Conservation (phyloP, 2,888 invertebrate genomes). For the Cephonodes hylas region DNA sequence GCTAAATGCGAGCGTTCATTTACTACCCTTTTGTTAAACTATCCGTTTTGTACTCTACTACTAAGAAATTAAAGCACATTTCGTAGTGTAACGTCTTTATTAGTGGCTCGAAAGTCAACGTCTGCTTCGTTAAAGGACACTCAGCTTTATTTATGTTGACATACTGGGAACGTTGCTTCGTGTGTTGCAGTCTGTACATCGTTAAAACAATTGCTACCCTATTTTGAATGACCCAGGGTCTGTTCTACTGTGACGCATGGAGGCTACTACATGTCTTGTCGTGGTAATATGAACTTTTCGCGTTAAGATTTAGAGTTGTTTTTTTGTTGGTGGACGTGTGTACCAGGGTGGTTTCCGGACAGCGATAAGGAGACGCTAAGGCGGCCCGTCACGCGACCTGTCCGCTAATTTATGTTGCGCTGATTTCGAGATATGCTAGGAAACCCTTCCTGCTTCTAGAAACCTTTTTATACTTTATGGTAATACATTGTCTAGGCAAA, state of each 20-base stretch:
- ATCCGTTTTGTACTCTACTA: slow-evolving; percentile 19
- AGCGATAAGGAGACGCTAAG: slow-evolving; percentile 77
- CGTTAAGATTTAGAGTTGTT: slow-evolving; percentile 41
- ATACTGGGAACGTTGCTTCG: slow-evolving; percentile 73
- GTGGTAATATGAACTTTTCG: slow-evolving; percentile 56
- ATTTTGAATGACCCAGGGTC: slow-evolving; percentile 46
- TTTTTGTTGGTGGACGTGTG: slow-evolving; percentile 42
- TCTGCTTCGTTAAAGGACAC: slow-evolving; percentile 80
- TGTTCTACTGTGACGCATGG: slow-evolving; percentile 37
- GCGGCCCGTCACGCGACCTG: slow-evolving; percentile 77
- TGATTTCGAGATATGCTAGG: slow-evolving; percentile 72
- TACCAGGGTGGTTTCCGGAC: slow-evolving; percentile 61
- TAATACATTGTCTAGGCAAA: slow-evolving; percentile 53
- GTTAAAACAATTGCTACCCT: background rate
- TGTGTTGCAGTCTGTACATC: slow-evolving; percentile 11
- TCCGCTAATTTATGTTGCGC: slow-evolving; percentile 78
- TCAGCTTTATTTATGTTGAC: slow-evolving; percentile 80
- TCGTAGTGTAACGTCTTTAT: slow-evolving; percentile 52
- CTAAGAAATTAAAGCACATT: slow-evolving; percentile 50
- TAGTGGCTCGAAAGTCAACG: slow-evolving; percentile 71
- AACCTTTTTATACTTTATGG: slow-evolving; percentile 45
- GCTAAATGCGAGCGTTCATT: slow-evolving; percentile 76
- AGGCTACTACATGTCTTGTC: slow-evolving; percentile 34
- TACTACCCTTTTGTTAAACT: slow-evolving; percentile 50
- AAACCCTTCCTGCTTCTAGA: slow-evolving; percentile 46